Conservation (phyloP, 2,113 vertebrate species). For the Coryphaenoides rupestris region DNA sequence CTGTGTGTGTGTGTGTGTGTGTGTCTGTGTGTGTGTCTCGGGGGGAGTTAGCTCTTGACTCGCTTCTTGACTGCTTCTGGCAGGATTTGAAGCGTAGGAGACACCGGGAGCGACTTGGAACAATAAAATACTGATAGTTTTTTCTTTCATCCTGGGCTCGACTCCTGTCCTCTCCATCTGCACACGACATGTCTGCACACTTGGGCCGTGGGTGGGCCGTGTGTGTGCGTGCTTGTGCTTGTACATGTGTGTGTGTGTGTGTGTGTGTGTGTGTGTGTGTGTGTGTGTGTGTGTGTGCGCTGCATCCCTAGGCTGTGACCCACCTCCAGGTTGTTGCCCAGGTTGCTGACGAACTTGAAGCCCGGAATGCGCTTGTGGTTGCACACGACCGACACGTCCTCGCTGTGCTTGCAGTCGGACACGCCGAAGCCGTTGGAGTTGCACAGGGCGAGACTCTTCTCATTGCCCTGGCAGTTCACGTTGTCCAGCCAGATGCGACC, state of each 20-base stretch:
- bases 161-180: constrained; percentile 4
- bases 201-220: too few relatives aligned
- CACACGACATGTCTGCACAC: too few relatives aligned
- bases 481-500: constrained; percentile 94
- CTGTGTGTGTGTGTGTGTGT: too few relatives aligned
- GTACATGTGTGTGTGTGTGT: not conserved
- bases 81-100: constrained; percentile 6
- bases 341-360: constrained; percentile 80
- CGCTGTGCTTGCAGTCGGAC: constrained; percentile 89
- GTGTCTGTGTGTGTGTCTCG: too few relatives aligned
- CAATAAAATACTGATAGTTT: constrained; percentile 1
- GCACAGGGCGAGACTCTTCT: constrained; percentile 80
- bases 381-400: constrained; percentile 91
- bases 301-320: too few relatives aligned
- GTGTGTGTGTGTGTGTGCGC: not conserved
- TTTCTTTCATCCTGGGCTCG: constrained; percentile 37
- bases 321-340: constrained; percentile 80
- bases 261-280: constrained; percentile 16
- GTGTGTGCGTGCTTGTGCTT: too few relatives aligned
- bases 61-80: too few relatives aligned
- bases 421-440: constrained; percentile 87
- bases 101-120: constrained; percentile 7
- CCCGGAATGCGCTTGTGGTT: constrained; percentile 86
- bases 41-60: not conserved
- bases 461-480: constrained; percentile 81